These are phyloP conservation scores for Harpalus rufipes DNA, from an alignment of 2,888 invertebrate genomes.

Conservation along the genomic window DNA sequence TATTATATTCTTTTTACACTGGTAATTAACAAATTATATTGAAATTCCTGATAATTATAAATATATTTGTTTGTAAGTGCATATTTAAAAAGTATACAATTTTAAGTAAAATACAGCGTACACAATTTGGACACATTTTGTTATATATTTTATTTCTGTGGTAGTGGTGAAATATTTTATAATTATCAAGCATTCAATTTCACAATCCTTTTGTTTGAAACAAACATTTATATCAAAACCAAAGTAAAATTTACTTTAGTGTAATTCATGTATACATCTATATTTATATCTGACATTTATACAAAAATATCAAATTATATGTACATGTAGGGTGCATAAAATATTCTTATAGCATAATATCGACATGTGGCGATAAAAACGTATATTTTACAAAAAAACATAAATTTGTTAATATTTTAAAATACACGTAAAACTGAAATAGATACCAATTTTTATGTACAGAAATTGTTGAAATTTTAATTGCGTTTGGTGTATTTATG, in stretches of 20 bases:
- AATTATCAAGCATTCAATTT: slow-evolving; percentile 42
- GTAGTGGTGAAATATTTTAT: slow-evolving; percentile 35
- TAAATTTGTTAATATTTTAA: slow-evolving; percentile 7
- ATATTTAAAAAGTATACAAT: slow-evolving; percentile 22
- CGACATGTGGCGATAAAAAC: slow-evolving; percentile 59
- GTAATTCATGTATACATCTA: slow-evolving; percentile 64
- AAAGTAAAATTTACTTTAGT: slow-evolving; percentile 49
- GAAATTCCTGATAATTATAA: slow-evolving; percentile 47
- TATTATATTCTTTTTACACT: slow-evolving; percentile 59
- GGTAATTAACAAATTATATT: slow-evolving; percentile 47
- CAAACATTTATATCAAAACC: slow-evolving; percentile 1
- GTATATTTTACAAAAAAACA: slow-evolving; percentile 43
- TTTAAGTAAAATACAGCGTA: slow-evolving; percentile 5
- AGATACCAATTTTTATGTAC: slow-evolving; percentile 46
- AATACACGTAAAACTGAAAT: slow-evolving; percentile 38
- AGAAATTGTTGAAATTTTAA: slow-evolving; percentile 22
- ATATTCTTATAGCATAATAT: slow-evolving; percentile 63
- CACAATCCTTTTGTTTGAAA: slow-evolving; percentile 32
- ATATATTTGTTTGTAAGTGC: slow-evolving; percentile 38
- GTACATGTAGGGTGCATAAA: slow-evolving; percentile 65
- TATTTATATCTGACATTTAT: slow-evolving; percentile 66
- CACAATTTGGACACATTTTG: slow-evolving; percentile 12
- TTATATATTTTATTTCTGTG: neutral
- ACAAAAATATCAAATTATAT: slow-evolving; percentile 67
- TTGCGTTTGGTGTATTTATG: slow-evolving; percentile 28